Conservation (phyloP, 1,140 invertebrate genomes). For the Pemphigus obesinymphae region DNA sequence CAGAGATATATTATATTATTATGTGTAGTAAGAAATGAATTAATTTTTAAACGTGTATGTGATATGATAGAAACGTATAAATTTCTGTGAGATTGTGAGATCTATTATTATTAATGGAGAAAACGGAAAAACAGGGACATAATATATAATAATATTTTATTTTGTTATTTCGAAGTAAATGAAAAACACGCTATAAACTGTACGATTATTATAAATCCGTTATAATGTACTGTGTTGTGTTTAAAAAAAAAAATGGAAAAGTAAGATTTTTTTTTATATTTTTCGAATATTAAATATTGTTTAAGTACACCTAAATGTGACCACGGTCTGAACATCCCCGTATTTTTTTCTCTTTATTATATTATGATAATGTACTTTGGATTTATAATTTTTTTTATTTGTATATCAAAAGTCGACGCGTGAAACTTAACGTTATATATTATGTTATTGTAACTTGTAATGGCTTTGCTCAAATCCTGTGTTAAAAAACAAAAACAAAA, state of each 20-base stretch:
- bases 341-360: background rate
- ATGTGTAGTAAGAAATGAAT: background rate
- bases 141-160: background rate
- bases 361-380: background rate
- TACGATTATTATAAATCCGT: background rate
- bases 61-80: background rate
- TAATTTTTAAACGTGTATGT: background rate
- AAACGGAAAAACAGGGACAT: constrained; percentile 27
- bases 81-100: background rate
- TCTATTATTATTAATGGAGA: background rate
- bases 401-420: background rate
- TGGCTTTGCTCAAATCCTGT: constrained; percentile 17
- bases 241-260: too few relatives aligned
- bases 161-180: background rate
- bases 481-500: background rate
- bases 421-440: background rate
- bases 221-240: too few relatives aligned
- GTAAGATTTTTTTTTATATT: too few relatives aligned
- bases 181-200: too few relatives aligned
- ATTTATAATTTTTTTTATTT: constrained; percentile 5
- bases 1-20: too few relatives aligned
- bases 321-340: too few relatives aligned
- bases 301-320: too few relatives aligned
- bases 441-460: too few relatives aligned
- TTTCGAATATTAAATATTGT: background rate